Conservation (phyloP, 35 echinoderm and acorn worm species). For the Heliocidaris tuberculata region DNA sequence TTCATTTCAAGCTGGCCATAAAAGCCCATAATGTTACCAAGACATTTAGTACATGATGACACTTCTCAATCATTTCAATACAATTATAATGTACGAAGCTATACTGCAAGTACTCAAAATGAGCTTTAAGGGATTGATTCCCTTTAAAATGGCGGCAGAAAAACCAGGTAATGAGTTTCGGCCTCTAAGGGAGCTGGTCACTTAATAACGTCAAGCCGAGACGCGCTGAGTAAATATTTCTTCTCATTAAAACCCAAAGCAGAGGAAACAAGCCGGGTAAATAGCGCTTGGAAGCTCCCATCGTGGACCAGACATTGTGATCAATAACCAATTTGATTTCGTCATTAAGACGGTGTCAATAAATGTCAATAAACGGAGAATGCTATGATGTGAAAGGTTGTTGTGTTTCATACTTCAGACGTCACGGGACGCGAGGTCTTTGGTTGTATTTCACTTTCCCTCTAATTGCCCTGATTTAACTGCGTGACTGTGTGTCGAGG, state of each 20-base stretch:
- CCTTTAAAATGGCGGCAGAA: neutral
- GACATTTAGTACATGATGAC: too few species aligned
- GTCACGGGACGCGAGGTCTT: neutral
- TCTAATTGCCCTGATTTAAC: neutral
- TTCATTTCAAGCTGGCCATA: too few species aligned
- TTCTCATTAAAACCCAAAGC: neutral
- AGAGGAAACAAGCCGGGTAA: neutral
- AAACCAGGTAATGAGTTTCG: neutral
- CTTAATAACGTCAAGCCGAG: neutral
- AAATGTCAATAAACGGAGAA: conserved; percentile 1
- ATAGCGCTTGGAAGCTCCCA: neutral
- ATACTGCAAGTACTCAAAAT: too few species aligned
- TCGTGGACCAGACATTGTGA: neutral
- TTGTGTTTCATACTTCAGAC: neutral
- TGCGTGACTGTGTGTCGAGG: neutral
- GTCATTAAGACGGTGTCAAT: neutral
- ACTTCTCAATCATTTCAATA: too few species aligned
- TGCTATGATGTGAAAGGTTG: neutral
- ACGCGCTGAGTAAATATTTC: neutral
- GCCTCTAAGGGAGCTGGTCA: neutral
- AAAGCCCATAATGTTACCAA: too few species aligned
- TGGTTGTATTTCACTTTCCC: too few species aligned
- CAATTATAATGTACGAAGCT: too few species aligned
- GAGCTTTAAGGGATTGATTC: neutral
- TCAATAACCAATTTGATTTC: conserved; percentile 5